These are phyloP conservation scores for Cyrtonyx montezumae DNA, from an alignment of 2,113 vertebrate genomes.

Conservation along the genomic window DNA sequence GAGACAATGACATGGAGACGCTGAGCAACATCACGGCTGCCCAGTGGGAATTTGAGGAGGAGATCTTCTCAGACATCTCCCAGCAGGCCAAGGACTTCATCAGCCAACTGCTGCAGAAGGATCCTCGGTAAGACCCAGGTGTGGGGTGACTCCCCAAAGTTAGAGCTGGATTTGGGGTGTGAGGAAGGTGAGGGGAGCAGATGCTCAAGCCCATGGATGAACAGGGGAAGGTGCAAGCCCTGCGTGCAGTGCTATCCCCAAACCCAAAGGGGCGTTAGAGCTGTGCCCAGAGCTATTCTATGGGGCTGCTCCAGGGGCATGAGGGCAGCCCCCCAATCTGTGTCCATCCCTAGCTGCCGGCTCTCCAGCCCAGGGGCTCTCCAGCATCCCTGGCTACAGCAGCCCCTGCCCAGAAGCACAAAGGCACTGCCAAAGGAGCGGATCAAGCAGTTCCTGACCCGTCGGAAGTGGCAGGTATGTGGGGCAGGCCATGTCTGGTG, in stretches of 20 bases:
- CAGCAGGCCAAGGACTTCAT: constrained; percentile 88
- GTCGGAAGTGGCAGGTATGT: constrained; percentile 86
- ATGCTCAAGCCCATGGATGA: not conserved
- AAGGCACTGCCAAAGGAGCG: constrained; percentile 83
- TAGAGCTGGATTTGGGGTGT: not conserved
- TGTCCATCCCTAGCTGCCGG: constrained; percentile 60
- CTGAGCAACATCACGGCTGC: constrained; percentile 81
- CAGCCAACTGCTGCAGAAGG: constrained; percentile 81
- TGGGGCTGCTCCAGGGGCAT: not conserved
- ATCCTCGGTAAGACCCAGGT: constrained; percentile 69
- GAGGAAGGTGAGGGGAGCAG: not conserved
- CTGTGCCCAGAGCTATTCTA: not conserved
- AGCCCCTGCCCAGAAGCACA: constrained; percentile 64
- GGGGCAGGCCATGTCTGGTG: no score
- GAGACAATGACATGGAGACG: constrained; percentile 81
- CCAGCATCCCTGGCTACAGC: constrained; percentile 84
- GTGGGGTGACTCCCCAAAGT: not conserved
- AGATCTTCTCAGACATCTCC: constrained; percentile 85
- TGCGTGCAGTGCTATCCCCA: no score
- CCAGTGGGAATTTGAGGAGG: constrained; percentile 80
- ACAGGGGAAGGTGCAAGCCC: not conserved
- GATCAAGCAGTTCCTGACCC: constrained; percentile 84
- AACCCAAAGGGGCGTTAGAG: not conserved
- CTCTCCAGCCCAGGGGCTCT: constrained; percentile 80
- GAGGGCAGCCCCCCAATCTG: not conserved